phyloP scores from a whole-genome alignment of 2,888 invertebrate genomes.

The Meliscaeva auricollis region DNA sequence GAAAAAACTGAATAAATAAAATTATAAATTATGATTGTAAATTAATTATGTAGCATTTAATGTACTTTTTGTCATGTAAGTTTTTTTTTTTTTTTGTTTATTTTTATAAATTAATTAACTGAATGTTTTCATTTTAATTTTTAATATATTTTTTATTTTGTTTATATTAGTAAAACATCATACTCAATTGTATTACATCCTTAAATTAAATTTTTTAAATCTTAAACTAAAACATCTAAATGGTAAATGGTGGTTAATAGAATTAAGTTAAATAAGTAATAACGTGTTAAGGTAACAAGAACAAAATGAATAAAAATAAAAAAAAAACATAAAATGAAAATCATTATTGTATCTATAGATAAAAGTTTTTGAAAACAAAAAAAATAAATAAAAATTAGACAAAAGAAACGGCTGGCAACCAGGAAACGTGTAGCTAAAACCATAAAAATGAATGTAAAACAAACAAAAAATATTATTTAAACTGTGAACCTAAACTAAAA shows the following conservation, averaged over 20 bases:
- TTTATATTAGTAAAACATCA: neutral
- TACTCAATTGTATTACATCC: neutral
- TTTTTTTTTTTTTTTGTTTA: constrained; percentile 1
- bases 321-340: constrained; percentile 38
- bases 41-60: constrained; percentile 59
- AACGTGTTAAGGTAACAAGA: constrained; percentile 35
- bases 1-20: constrained; percentile 24
- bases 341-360: constrained; percentile 52
- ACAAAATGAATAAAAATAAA: constrained; percentile 29
- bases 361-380: constrained; percentile 27
- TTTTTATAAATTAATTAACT: constrained; percentile 41
- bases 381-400: constrained; percentile 2
- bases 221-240: constrained; percentile 54
- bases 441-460: constrained; percentile 34
- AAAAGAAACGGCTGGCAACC: constrained; percentile 36
- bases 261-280: constrained; percentile 46
- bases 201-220: neutral
- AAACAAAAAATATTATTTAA: constrained; percentile 36
- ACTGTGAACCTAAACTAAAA: constrained; percentile 71
- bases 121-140: constrained; percentile 41
- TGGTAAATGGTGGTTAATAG: constrained; percentile 70
- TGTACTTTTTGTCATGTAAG: constrained; percentile 44
- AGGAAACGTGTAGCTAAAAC: constrained; percentile 54
- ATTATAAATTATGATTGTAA: constrained; percentile 36
- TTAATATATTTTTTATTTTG: neutral